These are phyloP conservation scores for Limnodromus scolopaceus DNA, from an alignment of 2,797 vertebrate species.

Conservation along the genomic window DNA sequence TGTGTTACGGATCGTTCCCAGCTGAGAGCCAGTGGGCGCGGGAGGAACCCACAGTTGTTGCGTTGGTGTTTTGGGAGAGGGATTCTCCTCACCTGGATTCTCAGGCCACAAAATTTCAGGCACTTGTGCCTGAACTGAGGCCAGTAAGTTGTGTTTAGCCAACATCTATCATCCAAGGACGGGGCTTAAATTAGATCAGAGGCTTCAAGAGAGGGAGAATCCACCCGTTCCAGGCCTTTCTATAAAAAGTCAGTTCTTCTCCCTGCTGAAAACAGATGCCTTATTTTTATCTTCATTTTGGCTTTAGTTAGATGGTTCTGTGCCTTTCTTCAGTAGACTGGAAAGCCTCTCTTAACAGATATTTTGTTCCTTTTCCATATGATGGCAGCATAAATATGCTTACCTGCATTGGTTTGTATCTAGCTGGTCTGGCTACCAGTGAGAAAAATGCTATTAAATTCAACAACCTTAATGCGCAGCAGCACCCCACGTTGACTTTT, in stretches of 20 bases:
- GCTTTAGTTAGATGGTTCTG: not conserved
- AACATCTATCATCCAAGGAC: fast-evolving
- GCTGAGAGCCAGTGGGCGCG: not conserved
- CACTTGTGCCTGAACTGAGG: not conserved
- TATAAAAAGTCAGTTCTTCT: not conserved
- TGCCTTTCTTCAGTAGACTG: not conserved
- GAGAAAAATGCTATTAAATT: not conserved
- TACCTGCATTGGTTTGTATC: not conserved
- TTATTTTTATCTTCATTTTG: not conserved
- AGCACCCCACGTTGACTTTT: not conserved
- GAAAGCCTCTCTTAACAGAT: fast-evolving
- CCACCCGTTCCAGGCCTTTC: not conserved
- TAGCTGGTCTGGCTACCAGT: not conserved
- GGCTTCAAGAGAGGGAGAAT: not conserved
- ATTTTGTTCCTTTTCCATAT: not conserved
- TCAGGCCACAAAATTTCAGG: not conserved
- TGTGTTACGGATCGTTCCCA: not conserved
- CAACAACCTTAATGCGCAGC: not conserved
- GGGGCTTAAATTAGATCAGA: not conserved
- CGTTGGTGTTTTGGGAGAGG: not conserved
- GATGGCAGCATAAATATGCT: not conserved
- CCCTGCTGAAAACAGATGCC: not conserved
- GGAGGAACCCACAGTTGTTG: not conserved
- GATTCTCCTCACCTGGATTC: not conserved
- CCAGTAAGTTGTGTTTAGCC: not conserved